Evolutionary conservation across 2,797 vertebrate species (phyloP), one percentile per base, ranked within the genome.

Genomic region (Tragelaphus oryx): DNA sequence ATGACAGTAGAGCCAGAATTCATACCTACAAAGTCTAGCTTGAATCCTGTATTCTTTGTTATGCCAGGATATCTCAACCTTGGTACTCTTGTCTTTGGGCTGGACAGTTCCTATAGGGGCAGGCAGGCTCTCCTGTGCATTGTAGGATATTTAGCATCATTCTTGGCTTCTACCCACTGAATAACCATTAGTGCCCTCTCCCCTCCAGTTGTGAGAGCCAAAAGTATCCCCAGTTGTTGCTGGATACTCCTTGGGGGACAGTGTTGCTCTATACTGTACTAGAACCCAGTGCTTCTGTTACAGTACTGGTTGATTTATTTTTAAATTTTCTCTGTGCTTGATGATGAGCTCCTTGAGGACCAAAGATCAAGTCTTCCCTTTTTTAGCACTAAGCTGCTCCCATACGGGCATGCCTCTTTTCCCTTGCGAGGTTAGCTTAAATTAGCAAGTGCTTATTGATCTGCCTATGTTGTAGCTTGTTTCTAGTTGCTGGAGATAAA

Each of bases 381-480:
- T 68, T 24, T 86, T 86, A 74, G 59, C 41, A 37, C 33, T 74
- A 41, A 78, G 33, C 44, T 91, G 4, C 60, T 4, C 46, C 13
- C 5, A n/a, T 50, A 9, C 28, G 50, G 75, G 28, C 28, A n/a
- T 78, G 75, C 75, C 46, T 78, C 28, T 50, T 50, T 78, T 50
- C 46, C 46, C 28, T 76, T 78, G 5, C 3, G n/a, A 80, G 11
- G 52, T 54, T 68, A 76, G 88, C 71, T 79, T 93, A 62, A 13
- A 37, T 91, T 89, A 94, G 22, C 54, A 92, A 81, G 33, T n/a
- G 62, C 28, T 95, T 83, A 65, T 16, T 84, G 83, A 91, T 50
- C 87, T 71, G 55, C 54, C 59, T 87, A 13, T 33, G 8, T 86
- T 92, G 50, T 86, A 3, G 52, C 75, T 17, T 76, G 41, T 83